These are phyloP conservation scores for Burhinus oedicnemus DNA, from an alignment of 2,113 vertebrate genomes.

Conservation along the genomic window DNA sequence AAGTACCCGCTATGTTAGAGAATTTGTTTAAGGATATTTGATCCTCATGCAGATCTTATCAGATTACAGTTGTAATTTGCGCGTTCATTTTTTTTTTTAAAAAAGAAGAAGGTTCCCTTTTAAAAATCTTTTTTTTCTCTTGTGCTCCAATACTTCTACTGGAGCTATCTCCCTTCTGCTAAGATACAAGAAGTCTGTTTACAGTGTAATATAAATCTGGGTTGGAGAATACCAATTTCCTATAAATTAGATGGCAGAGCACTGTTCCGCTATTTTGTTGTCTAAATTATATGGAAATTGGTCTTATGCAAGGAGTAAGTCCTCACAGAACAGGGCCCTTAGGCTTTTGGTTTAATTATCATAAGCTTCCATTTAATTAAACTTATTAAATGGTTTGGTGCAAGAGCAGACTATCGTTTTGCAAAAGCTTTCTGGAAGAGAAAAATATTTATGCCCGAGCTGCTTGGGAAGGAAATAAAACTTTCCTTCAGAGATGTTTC, in stretches of 20 bases:
- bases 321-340: slow-evolving; percentile 65
- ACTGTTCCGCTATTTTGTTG: slow-evolving; percentile 66
- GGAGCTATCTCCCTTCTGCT: not conserved
- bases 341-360: slow-evolving; percentile 73
- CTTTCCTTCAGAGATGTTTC: not conserved
- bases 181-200: slow-evolving; percentile 24
- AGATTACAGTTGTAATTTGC: slow-evolving; percentile 25
- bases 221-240: slow-evolving; percentile 44
- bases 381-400: slow-evolving; percentile 69
- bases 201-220: slow-evolving; percentile 39
- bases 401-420: slow-evolving; percentile 44
- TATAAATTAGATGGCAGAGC: slow-evolving; percentile 61
- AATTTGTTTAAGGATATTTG: slow-evolving; percentile 50
- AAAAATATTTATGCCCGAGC: slow-evolving; percentile 9
- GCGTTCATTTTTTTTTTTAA: not conserved
- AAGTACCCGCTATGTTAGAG: not conserved
- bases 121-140: not conserved
- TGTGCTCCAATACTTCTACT: not conserved
- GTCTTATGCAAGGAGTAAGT: slow-evolving; percentile 66
- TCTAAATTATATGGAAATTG: slow-evolving; percentile 74
- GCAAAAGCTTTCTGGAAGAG: slow-evolving; percentile 35
- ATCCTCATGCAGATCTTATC: slow-evolving; percentile 41
- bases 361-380: slow-evolving; percentile 73
- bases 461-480: not conserved
- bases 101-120: not conserved